Base-by-base conservation (phyloP, 2,888 invertebrate genomes). In the Piscicola geometra region DNA sequence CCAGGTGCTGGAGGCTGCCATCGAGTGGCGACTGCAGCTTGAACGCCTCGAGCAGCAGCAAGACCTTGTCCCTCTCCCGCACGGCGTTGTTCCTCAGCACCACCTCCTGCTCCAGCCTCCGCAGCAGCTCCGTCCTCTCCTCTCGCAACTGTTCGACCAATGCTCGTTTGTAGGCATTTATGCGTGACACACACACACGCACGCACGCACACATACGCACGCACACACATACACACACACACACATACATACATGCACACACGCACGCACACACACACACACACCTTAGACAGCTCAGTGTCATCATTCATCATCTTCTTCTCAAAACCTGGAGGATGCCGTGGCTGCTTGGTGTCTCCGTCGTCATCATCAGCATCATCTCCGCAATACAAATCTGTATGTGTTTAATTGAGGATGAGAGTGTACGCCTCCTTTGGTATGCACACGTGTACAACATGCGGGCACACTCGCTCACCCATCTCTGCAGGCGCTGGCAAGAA, bases 201-300 rank as follows among this genome's bases (percentile, higher is more conserved):
- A 56, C 9, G 32, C 73, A 73, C 66, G 32, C 9, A 32, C 15
- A 73, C 35, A 73, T 70, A 71, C 30, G 56, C 33, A 73, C 9
- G 12, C 3, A 33, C 32, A 68, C 5, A 28, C 32, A 33, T 9
- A 33, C 32, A 68, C 32, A 35, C n/a, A 68, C 5, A 68, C 33
- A 68, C 32, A 68, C 5, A 28, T 3, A 30, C 33, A 68, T n/a
- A 28, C 33, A 68, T 18, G 15, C 15, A 25, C 21, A 21, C 1
- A 15, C 68, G 25, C 25, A 36, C 36, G 33, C 35, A n/a, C 32
- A 35, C 12, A 36, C 68, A 25, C n/a, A 56, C 9, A 21, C 3
- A 25, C 60, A 56, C 60, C n/a, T 56, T 56, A 18, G 60, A 56
- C 9, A 56, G 21, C n/a, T 56, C 60, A 3, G 9, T 56, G 21